A percentile compares a stretch with the other conserved stretches of the same genome.
Evolutionary conservation across 1,140 invertebrate genomes (phyloP).

Genomic region (Chionoecetes opilio): DNA sequence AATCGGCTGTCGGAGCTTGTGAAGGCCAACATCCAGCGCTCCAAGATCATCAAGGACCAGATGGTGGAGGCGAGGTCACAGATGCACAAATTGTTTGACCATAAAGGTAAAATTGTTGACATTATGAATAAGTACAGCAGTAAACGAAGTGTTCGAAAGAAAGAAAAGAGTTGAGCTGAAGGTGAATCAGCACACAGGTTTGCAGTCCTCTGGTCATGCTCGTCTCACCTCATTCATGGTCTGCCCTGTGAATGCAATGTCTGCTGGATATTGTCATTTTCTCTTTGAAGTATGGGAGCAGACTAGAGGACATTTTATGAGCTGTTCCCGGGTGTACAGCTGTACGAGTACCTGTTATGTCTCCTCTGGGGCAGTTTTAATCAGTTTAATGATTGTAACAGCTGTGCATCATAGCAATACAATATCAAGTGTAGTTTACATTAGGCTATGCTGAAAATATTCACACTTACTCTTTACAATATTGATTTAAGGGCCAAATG

Average conservation of each 20-base stretch:
- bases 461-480: neutral
- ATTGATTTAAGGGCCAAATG: neutral
- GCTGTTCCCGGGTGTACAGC: neutral
- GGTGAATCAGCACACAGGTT: neutral
- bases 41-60: constrained; percentile 96
- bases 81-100: constrained; percentile 95
- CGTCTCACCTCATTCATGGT: neutral
- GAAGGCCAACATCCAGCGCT: constrained; percentile 96
- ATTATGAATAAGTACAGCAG: constrained; percentile 95
- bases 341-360: neutral
- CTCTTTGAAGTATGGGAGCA: neutral
- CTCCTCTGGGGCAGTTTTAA: neutral
- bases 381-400: neutral
- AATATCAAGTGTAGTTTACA: constrained; percentile 21
- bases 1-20: constrained; percentile 91
- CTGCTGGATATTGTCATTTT: neutral
- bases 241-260: neutral
- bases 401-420: constrained; percentile 28
- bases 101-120: constrained; percentile 93
- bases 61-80: constrained; percentile 93
- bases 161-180: constrained; percentile 74
- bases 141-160: constrained; percentile 95
- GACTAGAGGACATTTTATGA: neutral
- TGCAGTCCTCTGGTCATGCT: neutral
- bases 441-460: neutral